Percentiles rank a stretch among this genome's conserved stretches.
Evolutionary conservation across 35 echinoderm and acorn worm genomes (phyloP).

Genomic region (Chiridota heheva): DNA sequence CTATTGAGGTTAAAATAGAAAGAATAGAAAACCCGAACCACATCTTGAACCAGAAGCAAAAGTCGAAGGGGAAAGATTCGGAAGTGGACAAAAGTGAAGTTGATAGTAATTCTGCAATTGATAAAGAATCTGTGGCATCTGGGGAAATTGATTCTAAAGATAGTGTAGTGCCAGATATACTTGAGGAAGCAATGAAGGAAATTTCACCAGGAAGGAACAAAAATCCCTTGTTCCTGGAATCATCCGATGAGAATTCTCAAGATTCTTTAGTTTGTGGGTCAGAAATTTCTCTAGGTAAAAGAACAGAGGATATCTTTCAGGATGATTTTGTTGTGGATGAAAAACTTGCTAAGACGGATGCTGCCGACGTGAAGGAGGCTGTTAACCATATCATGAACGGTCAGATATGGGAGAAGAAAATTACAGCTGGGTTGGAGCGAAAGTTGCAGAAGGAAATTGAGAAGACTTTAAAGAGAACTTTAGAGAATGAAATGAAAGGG

Average conservation of each 20-base stretch:
- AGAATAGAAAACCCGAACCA: constrained; percentile 46
- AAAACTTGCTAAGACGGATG: neutral
- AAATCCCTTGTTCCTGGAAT: neutral
- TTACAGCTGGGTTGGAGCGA: constrained; percentile 19
- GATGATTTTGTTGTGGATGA: neutral
- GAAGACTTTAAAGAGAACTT: constrained; percentile 12
- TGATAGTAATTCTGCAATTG: neutral
- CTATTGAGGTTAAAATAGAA: constrained; percentile 28
- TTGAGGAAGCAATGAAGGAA: too few relatives aligned
- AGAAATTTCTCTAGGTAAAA: neutral
- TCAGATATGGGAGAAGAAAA: constrained; percentile 20
- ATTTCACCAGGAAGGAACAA: neutral
- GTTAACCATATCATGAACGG: constrained; percentile 58
- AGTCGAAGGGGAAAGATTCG: neutral
- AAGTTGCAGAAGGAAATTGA: constrained; percentile 39
- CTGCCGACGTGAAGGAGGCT: neutral
- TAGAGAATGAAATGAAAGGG: constrained; percentile 13
- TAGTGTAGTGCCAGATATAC: too few relatives aligned
- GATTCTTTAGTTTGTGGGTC: neutral
- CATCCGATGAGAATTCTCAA: neutral
- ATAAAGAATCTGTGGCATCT: too few relatives aligned
- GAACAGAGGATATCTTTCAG: neutral
- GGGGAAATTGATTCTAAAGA: too few relatives aligned
- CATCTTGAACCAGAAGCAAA: neutral
- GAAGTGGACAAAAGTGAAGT: too few relatives aligned